These are phyloP conservation scores for Coendou prehensilis DNA, from an alignment of 2,797 vertebrate species.

Conservation along the genomic window DNA sequence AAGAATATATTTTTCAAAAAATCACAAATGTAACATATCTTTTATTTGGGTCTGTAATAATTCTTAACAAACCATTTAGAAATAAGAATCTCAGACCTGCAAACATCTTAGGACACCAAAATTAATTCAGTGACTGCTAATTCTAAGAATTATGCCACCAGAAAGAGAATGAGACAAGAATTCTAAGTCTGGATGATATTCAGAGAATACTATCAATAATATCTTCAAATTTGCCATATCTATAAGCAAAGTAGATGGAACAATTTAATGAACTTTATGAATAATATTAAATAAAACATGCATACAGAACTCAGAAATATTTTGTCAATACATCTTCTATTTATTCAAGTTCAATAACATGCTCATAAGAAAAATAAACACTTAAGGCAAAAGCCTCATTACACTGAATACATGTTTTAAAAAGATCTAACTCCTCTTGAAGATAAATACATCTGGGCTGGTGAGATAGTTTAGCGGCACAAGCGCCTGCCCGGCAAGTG, in stretches of 20 bases:
- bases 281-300: constrained; percentile 55
- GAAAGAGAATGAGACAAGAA: background rate
- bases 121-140: background rate
- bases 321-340: constrained; percentile 24
- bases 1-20: background rate
- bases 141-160: background rate
- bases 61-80: background rate
- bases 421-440: background rate
- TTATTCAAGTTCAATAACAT: constrained; percentile 42
- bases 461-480: too few relatives aligned
- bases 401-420: background rate
- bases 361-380: constrained; percentile 41
- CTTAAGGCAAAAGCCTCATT: background rate
- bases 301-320: constrained; percentile 19
- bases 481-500: too few relatives aligned
- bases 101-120: background rate
- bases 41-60: background rate
- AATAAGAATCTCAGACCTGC: background rate
- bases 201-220: background rate
- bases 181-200: background rate
- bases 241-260: background rate
- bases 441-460: background rate
- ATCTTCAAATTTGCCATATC: background rate
- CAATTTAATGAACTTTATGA: background rate
- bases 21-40: background rate